Conservation (phyloP, 2,888 invertebrate species). For the Leptinotarsa rubiginosa region DNA sequence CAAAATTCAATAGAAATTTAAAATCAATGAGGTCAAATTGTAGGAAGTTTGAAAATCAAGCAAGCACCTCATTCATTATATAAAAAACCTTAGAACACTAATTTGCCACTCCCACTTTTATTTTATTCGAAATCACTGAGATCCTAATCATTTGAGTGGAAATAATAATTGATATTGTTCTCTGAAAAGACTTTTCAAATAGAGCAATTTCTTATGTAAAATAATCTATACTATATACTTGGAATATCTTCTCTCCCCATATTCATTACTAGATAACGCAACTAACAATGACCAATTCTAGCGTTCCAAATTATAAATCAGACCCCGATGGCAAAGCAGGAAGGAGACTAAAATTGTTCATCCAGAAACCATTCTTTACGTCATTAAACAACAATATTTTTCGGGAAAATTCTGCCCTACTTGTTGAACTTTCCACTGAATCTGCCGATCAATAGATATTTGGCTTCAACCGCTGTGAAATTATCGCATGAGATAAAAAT, state of each 20-base stretch:
- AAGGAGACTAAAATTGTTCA: conserved; percentile 16
- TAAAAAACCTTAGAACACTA: too few species aligned
- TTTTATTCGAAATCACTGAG: too few species aligned
- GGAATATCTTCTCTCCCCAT: not conserved
- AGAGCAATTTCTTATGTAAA: too few species aligned
- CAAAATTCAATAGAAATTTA: too few species aligned
- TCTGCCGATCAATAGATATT: conserved; percentile 42
- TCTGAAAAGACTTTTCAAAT: too few species aligned
- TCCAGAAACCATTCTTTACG: conserved; percentile 15
- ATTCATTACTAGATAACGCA: not conserved
- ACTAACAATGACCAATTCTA: conserved; percentile 1
- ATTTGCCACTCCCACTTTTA: too few species aligned
- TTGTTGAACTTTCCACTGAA: conserved; percentile 41
- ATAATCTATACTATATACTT: too few species aligned
- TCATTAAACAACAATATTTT: conserved; percentile 25
- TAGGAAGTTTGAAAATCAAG: too few species aligned
- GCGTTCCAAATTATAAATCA: conserved; percentile 13
- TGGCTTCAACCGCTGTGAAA: conserved; percentile 45
- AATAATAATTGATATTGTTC: too few species aligned
- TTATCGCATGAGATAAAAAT: conserved; percentile 45
- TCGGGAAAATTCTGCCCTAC: conserved; percentile 22
- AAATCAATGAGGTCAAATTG: too few species aligned
- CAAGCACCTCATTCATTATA: too few species aligned
- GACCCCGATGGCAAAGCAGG: not conserved
- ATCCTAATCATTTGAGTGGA: too few species aligned